Percentiles rank a stretch among this genome's conserved stretches.
Conservation (phyloP, 2,797 vertebrate genomes). For the Chaunax sp. region DNA sequence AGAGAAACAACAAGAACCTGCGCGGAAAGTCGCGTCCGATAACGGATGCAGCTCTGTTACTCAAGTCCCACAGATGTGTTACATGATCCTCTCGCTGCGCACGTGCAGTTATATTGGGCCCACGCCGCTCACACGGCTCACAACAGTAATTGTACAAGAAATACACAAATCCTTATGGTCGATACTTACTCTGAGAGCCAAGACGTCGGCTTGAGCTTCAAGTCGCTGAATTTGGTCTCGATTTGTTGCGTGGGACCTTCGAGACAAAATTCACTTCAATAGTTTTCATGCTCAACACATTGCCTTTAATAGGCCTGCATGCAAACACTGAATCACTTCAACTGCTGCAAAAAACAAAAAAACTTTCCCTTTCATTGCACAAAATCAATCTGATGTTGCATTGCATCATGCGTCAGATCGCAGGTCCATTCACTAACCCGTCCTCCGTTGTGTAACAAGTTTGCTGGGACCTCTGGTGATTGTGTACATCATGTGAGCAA, state of each 20-base stretch:
- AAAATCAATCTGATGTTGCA: constrained; percentile 5
- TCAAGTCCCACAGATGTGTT: neutral
- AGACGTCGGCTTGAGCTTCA: constrained; percentile 86
- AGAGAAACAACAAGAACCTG: too few species aligned
- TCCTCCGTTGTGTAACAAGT: constrained; percentile 93
- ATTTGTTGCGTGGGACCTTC: constrained; percentile 91
- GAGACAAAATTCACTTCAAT: neutral
- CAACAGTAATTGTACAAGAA: neutral
- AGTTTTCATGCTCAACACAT: neutral
- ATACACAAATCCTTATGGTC: neutral
- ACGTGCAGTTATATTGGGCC: constrained; percentile 55
- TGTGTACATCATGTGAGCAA: constrained; percentile 92
- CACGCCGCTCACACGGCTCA: neutral
- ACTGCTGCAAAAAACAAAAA: too few species aligned
- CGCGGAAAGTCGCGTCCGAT: constrained; percentile 43
- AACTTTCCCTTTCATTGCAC: neutral
- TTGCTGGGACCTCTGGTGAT: constrained; percentile 95
- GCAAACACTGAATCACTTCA: too few species aligned
- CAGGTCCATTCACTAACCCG: constrained; percentile 80
- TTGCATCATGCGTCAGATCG: constrained; percentile 46
- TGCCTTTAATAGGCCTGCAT: fast-evolving
- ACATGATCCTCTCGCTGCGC: constrained; percentile 37
- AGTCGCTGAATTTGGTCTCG: constrained; percentile 88
- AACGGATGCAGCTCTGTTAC: constrained; percentile 17
- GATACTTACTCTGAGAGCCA: constrained; percentile 82